Base-by-base conservation (phyloP, 2,888 invertebrate genomes). In the Eupithecia centaureata region DNA sequence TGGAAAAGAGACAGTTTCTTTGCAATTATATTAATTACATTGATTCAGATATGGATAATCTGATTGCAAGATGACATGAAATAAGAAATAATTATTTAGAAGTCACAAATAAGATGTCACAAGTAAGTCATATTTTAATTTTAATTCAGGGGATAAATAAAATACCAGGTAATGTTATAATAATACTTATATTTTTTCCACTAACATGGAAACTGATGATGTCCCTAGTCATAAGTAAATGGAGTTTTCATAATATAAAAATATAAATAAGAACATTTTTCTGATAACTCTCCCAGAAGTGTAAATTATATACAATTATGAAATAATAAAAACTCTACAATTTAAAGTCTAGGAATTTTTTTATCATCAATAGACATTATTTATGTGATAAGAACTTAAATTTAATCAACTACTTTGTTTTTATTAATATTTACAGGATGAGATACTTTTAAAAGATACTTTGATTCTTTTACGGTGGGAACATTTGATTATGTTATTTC, bases 391-490 rank as follows among this genome's bases (percentile, higher is more conserved):
- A 56, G 38, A 73, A 76, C 73, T 71, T 70, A 74, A 76, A 59
- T 72, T 70, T 67, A 72, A 60, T 42, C 56, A n/a, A 47, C 73
- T 84, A 81, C 78, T 76, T 32, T 78, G 77, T 82, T 72, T 81
- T 84, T 83, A 80, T 77, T 82, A 84, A 80, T 86, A 86, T 86
- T 77, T 85, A 87, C 84, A 86, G 80, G 82, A 82, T 86, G 80
- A 84, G 81, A 84, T 81, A 84, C 78, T 79, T 80, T 83, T 83
- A 82, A 84, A 89, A 83, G 82, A 89, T 83, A 90, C 88, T 89
- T 90, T 88, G 85, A 87, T 89, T 85, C 82, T 86, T 84, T 89
- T 73, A 89, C 92, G 92, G 92, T 92, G 92, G 92, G 92, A 91
- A 91, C 82, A 89, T 86, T 89, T 87, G 81, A 81, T 83, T 83